Conservation (phyloP, 1,140 invertebrate genomes). For the Mylabris phalerata region DNA sequence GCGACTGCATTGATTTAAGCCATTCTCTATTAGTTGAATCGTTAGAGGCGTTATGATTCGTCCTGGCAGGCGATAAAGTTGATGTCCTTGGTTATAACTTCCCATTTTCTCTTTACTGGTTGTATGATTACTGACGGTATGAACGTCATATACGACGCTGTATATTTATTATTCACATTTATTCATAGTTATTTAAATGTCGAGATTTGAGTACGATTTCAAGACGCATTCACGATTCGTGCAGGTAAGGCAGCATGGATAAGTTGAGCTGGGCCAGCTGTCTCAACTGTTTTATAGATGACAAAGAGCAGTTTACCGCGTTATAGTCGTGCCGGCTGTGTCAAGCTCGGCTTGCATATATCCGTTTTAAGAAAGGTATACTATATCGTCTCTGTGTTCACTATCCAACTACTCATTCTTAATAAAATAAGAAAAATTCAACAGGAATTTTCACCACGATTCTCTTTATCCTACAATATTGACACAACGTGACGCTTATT, state of each 20-base stretch:
- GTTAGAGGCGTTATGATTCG: slow-evolving; percentile 8
- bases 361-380: slow-evolving; percentile 1
- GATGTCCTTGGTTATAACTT: slow-evolving; percentile 5
- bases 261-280: slow-evolving; percentile 29
- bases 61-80: slow-evolving; percentile 8
- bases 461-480: too few species aligned
- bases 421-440: slow-evolving; percentile 4
- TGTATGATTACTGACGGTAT: slow-evolving; percentile 5
- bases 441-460: slow-evolving; percentile 6
- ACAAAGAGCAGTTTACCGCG: slow-evolving; percentile 30
- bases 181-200: slow-evolving; percentile 28
- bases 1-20: slow-evolving; percentile 33
- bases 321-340: slow-evolving; percentile 28
- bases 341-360: slow-evolving; percentile 21
- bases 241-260: slow-evolving; percentile 21
- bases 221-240: slow-evolving; percentile 8
- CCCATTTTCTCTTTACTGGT: slow-evolving; percentile 1
- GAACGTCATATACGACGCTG: slow-evolving; percentile 7
- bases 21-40: slow-evolving; percentile 24
- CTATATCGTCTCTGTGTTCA: slow-evolving; percentile 14
- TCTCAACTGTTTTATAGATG: slow-evolving; percentile 33
- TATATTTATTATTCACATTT: slow-evolving; percentile 27
- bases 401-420: slow-evolving; percentile 9
- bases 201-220: slow-evolving; percentile 13
- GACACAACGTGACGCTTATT: too few species aligned